Evolutionary conservation across 37 sponge, comb jelly and placozoan species (phyloP), one percentile per base, ranked within the genome.

Genomic region (Spongilla lacustris): DNA sequence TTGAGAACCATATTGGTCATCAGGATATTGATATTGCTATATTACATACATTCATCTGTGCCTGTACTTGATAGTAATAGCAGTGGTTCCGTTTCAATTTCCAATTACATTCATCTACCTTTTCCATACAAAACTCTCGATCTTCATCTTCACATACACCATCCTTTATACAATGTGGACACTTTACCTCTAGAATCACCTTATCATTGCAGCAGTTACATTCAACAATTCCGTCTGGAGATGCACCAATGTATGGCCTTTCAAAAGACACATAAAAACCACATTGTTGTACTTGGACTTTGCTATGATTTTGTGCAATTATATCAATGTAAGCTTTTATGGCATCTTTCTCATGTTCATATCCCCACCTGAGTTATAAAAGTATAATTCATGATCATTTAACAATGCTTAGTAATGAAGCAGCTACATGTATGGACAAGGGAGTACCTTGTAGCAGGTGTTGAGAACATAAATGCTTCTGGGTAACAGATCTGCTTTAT

Each of bases 61-160:
- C 21, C 72, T 90, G 91, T 31, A 89, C 37, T 75, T 91, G 91
- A 67, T 85, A 86, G 69, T 91, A 91, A 70, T 91, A 91, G 23
- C 83, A 21, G 75, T 91, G 86, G 67, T 49, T 50, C 26, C 36
- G 66, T 37, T 91, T 78, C 67, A 91, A 76, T 25, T 49, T 30
- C 76, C 83, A 67, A 24, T 36, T 76, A 35, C 73, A 32, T 66
- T 76, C 72, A 81, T 81, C 74, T 32, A 30, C 67, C 66, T 76
- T 71, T n/a, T 25, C 48, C 83, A 83, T 83, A 27, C 72, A 83
- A 71, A 83, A 83, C 28, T 17, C 14, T 29, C 33, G 23, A 32
- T 33, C 36, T 11, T 71, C 37, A 23, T 83, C 73, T 30, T 83
- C 83, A 71, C 73, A 73, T 32, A 83, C 33, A 33, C 41, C 37